Evolutionary conservation across 2,797 vertebrate genomes (phyloP), one percentile per base, ranked within the genome.

Genomic region (Dendrocincla fuliginosa): DNA sequence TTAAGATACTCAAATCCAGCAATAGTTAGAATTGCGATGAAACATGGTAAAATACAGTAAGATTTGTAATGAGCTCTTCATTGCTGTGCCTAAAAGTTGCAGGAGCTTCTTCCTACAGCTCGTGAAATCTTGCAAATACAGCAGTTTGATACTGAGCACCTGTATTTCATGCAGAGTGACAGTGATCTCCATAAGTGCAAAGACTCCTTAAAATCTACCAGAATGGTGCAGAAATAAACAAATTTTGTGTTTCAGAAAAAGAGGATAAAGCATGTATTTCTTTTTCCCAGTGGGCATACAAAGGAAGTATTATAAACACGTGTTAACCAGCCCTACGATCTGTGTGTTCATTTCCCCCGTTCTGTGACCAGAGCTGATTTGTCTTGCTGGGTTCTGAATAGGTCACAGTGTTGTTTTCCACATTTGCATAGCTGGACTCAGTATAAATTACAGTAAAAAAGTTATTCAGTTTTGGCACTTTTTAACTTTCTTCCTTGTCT

Each of bases 261-360:
- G 55, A 68, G 47, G 9, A 71, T 81, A 68, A 90, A 87, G 60
- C 76, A 16, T 47, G 63, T 25, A 42, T 91, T 92, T 91, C 41
- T 82, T 70, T 89, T 32, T 87, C 41, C 39, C 28, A 46, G 23
- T 63, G n/a, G 16, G 25, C 9, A 55, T 33, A 90, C 92, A 96
- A 93, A 93, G 70, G 20, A n/a, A 50, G 52, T 30, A 84, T 88
- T 95, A 50, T 90, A 82, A 93, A 80, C 84, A 88, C 55, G 37
- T 89, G 78, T 84, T 89, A 81, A 75, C 37, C 0, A 0, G 16
- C 70, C 22, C 3, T 82, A 56, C 0, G 8, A 79, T 63, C 9
- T 65, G 57, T 90, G 60, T 67, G 27, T 82, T 93, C 41, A 17
- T 85, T 95, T 84, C 9, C 76, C 25, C 27, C 0, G 0, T 39